Evolutionary conservation across 2,888 invertebrate species (phyloP), one percentile per base, ranked within the genome.

Genomic region (Ochropacha duplaris): DNA sequence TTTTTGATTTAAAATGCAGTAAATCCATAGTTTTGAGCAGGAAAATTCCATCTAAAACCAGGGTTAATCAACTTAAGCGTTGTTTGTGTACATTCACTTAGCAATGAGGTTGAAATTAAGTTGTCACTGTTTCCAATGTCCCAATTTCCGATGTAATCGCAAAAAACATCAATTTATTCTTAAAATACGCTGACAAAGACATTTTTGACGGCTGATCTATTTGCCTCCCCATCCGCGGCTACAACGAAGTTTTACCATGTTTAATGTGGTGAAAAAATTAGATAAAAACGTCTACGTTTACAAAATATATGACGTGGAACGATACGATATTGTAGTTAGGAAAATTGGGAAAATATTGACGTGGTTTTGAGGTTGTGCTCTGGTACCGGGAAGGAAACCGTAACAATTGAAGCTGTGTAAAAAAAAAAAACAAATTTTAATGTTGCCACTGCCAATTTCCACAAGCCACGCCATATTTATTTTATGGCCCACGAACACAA

Each of bases 221-320:
- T 31, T 22, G 22, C 16, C 19, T 19, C 24, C 31, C 22, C 19
- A 12, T 12, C 22, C 52, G 31, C 19, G 16, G 16, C 28, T 28
- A 22, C 16, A 49, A 52, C 49, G 56, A n/a, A n/a, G 50, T 61
- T 59, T 57, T 56, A 54, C 39, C 26, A 14, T 50, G 52, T 49
- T 57, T 56, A 59, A 62, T 59, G 62, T 59, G 34, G 51, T 24
- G 59, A 52, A 57, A 57, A 57, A 55, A 49, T 22, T 31, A 52
- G 51, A 50, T 52, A 36, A 55, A 55, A 51, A 52, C 49, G 24
- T 44, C 36, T 24, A 39, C 5, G 12, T 34, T 26, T 49, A 49
- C 26, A 2, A 2, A 44, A 44, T 44, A 44, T 44, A 44, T 44
- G 39, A 44, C 6, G 4, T 16, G 19, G 44, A 44, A 44, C n/a